Evolutionary conservation across 1,140 invertebrate genomes (phyloP).

Genomic region (Lysiphlebus fabarum): DNA sequence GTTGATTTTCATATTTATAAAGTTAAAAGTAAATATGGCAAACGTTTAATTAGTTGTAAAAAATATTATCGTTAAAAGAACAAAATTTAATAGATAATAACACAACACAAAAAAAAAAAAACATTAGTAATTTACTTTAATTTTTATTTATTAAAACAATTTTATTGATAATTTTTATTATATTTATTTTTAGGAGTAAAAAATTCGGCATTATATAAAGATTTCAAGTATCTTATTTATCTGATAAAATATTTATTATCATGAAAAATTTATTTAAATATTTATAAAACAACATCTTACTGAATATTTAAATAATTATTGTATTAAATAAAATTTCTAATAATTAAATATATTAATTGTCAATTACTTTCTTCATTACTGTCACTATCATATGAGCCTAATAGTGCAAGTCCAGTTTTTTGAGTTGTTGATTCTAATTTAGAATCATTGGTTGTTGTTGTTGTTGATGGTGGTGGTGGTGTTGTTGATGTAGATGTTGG

Average conservation of each 20-base stretch:
- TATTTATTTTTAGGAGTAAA: slow-evolving; percentile 47
- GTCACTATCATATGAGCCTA: slow-evolving; percentile 68
- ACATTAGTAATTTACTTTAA: too few species aligned
- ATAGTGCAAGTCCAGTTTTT: slow-evolving; percentile 59
- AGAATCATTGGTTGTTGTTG: neutral
- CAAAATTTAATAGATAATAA: too few species aligned
- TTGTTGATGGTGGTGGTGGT: too few species aligned
- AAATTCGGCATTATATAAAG: slow-evolving; percentile 48
- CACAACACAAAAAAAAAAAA: too few species aligned
- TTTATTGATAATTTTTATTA: slow-evolving; percentile 19
- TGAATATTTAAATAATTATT: slow-evolving; percentile 34
- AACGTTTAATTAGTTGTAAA: neutral
- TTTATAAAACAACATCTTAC: slow-evolving; percentile 17
- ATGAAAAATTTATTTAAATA: slow-evolving; percentile 6
- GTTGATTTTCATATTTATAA: slow-evolving; percentile 7
- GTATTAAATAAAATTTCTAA: slow-evolving; percentile 19
- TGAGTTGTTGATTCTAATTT: slow-evolving; percentile 10
- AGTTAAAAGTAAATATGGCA: slow-evolving; percentile 27
- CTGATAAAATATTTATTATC: slow-evolving; percentile 2
- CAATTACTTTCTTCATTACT: slow-evolving; percentile 48
- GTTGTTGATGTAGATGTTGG: neutral
- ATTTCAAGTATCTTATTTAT: slow-evolving; percentile 29
- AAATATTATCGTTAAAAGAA: too few species aligned
- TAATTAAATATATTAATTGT: slow-evolving; percentile 22
- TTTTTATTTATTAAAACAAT: slow-evolving; percentile 9